Conservation (phyloP, 2,113 vertebrate species). For the Meleagris gallopavo region DNA sequence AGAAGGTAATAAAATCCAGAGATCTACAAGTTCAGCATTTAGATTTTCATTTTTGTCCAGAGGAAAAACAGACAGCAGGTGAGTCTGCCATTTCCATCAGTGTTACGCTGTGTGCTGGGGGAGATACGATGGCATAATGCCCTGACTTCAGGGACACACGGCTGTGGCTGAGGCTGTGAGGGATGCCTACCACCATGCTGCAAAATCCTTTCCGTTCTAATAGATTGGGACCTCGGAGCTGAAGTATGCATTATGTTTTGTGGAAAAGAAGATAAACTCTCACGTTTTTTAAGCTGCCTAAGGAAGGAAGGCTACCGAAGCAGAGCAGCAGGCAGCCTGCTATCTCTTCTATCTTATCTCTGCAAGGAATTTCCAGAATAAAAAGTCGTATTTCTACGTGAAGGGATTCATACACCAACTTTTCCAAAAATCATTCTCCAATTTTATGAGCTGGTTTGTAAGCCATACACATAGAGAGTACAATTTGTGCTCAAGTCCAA, state of each 20-base stretch:
- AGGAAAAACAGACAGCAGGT: neutral
- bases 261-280: neutral
- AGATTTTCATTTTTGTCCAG: neutral
- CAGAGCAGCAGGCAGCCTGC: neutral
- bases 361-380: neutral
- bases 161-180: neutral
- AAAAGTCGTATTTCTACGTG: neutral
- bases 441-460: neutral
- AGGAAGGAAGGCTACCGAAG: neutral
- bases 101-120: neutral
- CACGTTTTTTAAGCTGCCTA: neutral
- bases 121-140: fast-evolving
- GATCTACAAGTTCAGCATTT: neutral
- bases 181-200: neutral
- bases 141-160: neutral
- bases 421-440: neutral
- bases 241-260: neutral
- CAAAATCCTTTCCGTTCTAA: neutral
- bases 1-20: neutral
- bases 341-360: neutral
- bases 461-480: neutral
- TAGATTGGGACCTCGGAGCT: neutral
- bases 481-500: neutral
- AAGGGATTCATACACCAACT: neutral
- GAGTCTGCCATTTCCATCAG: fast-evolving